Evolutionary conservation across 1,140 invertebrate genomes (phyloP), one percentile per base, ranked within the genome.

Genomic region (Pseudachorutes palmiensis): DNA sequence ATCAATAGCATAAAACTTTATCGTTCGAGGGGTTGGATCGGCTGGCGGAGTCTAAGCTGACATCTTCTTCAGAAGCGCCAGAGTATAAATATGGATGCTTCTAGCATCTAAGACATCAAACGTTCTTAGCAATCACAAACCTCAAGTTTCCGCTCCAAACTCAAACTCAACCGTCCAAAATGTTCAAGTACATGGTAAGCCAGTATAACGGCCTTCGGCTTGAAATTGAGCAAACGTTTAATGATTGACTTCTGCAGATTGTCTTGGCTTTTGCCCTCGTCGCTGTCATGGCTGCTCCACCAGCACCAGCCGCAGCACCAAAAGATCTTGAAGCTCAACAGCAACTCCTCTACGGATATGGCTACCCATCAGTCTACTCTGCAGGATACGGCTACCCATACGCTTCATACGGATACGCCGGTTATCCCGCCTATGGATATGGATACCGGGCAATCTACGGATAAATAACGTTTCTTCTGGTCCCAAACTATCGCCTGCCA

Each of bases 141-240:
- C n/a, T 41, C 36, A 41, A 41, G 19, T 41, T 19, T 5, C 36
- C 19, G 5, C 19, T 19, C 22, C 49, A 55, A 65, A 55, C 59
- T 65, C 59, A n/a, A 65, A 65, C 64, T 58, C 64, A 5, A 65
- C 14, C 49, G 32, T 22, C 51, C 64, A 65, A 29, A 3, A 65
- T 65, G 64, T 65, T 65, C 64, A 65, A 65, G 64, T 65, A 65
- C 51, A 26, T 65, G 49, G 64, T 65, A 58, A 65, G 64, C 59
- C n/a, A n/a, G n/a, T n/a, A n/a, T n/a, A n/a, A n/a, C n/a, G n/a
- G n/a, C n/a, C n/a, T n/a, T n/a, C n/a, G n/a, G n/a, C n/a, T n/a
- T n/a, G n/a, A n/a, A n/a, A n/a, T n/a, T n/a, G n/a, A n/a, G n/a
- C n/a, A n/a, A n/a, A n/a, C n/a, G n/a, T n/a, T n/a, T n/a, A n/a